phyloP scores from a whole-genome alignment of 2,797 vertebrate genomes.

The Urophycis tenuis region DNA sequence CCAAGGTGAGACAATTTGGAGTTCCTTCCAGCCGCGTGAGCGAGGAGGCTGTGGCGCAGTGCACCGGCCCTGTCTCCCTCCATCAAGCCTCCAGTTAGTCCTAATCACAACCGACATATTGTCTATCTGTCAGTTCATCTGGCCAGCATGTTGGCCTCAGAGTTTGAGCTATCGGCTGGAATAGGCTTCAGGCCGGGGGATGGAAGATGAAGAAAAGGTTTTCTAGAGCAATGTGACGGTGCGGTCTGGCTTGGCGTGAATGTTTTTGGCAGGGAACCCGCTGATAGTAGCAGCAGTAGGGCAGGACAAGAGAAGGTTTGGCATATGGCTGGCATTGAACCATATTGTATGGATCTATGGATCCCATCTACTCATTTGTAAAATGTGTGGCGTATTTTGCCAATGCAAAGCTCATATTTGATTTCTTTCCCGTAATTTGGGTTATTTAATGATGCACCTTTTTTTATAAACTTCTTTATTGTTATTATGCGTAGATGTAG shows the following conservation, averaged over 20 bases:
- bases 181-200: constrained; percentile 49
- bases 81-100: constrained; percentile 54
- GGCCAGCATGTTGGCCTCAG: constrained; percentile 47
- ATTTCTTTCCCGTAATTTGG: neutral
- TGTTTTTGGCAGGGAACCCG: neutral
- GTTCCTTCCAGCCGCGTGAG: constrained; percentile 59
- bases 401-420: neutral
- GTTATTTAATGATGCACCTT: neutral
- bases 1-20: constrained; percentile 67
- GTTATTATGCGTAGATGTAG: neutral
- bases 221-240: constrained; percentile 5
- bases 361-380: neutral
- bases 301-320: too few species aligned
- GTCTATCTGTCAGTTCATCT: constrained; percentile 61
- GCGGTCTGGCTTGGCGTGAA: neutral
- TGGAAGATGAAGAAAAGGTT: constrained; percentile 50
- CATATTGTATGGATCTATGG: neutral
- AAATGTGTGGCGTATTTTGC: neutral
- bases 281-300: neutral
- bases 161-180: constrained; percentile 45
- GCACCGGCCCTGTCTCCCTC: constrained; percentile 48
- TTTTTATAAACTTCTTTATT: too few species aligned
- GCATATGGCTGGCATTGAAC: neutral
- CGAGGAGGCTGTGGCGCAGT: constrained; percentile 49
- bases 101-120: constrained; percentile 65